Evolutionary conservation across 2,113 vertebrate genomes (phyloP).

Genomic region (Colaptes auratus): DNA sequence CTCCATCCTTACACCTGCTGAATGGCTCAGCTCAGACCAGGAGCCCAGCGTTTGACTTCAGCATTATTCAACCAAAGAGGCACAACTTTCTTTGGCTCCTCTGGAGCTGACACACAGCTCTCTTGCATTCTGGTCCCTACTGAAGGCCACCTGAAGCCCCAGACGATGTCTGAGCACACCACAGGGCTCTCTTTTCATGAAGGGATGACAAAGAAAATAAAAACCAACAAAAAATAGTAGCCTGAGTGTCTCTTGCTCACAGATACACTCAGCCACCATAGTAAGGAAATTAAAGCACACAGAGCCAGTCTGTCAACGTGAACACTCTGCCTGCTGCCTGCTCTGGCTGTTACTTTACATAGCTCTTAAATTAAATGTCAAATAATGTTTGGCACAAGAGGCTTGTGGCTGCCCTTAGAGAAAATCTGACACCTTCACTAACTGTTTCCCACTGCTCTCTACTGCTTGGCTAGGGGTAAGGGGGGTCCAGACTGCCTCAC

Average conservation of each 20-base stretch:
- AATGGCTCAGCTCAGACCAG: not conserved
- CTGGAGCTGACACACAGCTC: rapidly evolving
- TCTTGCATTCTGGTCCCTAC: conserved; percentile 14
- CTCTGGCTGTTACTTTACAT: conserved; percentile 43
- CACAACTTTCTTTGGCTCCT: conserved; percentile 9
- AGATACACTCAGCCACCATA: conserved; percentile 25
- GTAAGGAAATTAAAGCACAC: conserved; percentile 61
- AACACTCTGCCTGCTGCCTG: conserved; percentile 25
- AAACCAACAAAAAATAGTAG: not conserved
- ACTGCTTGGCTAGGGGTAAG: not conserved
- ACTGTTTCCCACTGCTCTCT: conserved; percentile 48
- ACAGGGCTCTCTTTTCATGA: conserved; percentile 33
- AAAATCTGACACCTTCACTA: conserved; percentile 61
- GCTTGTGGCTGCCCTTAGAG: conserved; percentile 50
- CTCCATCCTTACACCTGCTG: conserved; percentile 6
- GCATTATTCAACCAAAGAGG: not conserved
- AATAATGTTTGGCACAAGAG: conserved; percentile 57
- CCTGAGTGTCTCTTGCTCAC: not conserved
- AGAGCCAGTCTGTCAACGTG: conserved; percentile 48
- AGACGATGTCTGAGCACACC: not conserved
- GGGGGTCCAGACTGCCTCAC: not conserved
- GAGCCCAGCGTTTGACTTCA: not conserved
- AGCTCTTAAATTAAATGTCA: conserved; percentile 68
- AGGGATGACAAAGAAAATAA: not conserved
- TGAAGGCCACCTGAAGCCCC: conserved; percentile 32